Conservation (phyloP, 2,113 vertebrate genomes). For the Diadophis punctatus region DNA sequence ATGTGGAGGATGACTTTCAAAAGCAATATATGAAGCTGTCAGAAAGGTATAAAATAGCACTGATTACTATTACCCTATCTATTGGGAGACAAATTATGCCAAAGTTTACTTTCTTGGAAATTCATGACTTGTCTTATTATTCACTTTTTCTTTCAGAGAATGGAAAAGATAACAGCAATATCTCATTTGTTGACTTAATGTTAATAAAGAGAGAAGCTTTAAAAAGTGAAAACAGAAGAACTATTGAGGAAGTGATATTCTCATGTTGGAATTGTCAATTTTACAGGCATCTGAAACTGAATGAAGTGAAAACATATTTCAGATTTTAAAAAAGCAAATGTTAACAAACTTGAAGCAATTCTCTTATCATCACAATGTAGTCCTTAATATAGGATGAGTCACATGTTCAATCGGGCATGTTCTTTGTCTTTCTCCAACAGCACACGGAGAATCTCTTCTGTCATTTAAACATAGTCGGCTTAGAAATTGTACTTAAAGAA, state of each 20-base stretch:
- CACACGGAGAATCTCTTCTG: slow-evolving; percentile 7
- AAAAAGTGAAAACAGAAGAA: neutral
- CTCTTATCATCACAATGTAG: neutral
- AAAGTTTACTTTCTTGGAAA: neutral
- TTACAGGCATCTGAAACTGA: neutral
- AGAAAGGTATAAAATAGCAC: neutral
- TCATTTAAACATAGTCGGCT: neutral
- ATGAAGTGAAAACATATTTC: neutral
- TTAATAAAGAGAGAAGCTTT: neutral
- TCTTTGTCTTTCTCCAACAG: slow-evolving; percentile 26
- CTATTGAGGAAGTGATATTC: neutral
- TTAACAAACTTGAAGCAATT: neutral
- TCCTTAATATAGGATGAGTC: neutral
- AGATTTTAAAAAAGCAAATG: neutral
- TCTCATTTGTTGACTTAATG: neutral
- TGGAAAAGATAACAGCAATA: neutral
- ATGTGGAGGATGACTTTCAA: neutral
- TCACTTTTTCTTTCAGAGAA: neutral
- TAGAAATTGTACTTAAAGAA: neutral
- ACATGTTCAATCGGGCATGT: neutral
- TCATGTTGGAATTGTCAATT: neutral
- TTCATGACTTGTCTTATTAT: neutral
- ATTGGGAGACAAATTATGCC: neutral
- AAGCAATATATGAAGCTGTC: neutral
- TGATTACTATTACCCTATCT: neutral